Conservation (phyloP, 2,797 vertebrate genomes). For the Peromyscus aztecus region DNA sequence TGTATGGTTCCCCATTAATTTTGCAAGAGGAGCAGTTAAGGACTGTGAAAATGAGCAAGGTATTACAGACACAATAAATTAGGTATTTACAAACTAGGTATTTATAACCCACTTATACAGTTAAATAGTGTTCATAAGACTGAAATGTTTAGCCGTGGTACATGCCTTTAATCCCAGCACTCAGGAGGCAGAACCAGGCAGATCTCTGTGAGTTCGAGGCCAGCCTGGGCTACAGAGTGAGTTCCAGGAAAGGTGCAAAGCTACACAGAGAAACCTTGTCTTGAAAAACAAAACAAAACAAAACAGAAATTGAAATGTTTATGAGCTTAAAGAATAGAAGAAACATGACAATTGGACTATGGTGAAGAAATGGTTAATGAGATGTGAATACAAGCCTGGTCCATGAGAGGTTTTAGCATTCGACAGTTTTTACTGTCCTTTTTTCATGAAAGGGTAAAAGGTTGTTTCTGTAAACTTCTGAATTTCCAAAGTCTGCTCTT, state of each 20-base stretch:
- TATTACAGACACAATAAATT: background rate
- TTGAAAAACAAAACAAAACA: no score
- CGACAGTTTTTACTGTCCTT: background rate
- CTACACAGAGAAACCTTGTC: no score
- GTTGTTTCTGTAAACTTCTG: background rate
- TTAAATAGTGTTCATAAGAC: background rate
- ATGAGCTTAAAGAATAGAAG: background rate
- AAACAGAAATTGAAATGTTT: background rate
- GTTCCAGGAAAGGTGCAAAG: no score
- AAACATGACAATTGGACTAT: background rate
- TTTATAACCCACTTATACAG: background rate
- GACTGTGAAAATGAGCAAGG: background rate
- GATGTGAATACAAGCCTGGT: no score
- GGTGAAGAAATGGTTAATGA: background rate
- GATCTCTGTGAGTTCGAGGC: no score
- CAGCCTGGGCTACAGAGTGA: no score
- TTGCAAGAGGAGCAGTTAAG: background rate
- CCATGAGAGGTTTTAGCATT: background rate
- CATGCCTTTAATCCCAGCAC: no score
- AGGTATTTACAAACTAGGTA: background rate
- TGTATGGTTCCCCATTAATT: background rate
- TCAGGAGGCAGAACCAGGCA: no score
- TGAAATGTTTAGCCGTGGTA: background rate
- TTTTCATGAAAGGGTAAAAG: background rate
- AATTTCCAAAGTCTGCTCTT: background rate